Conservation (phyloP, 2,113 vertebrate genomes). For the Steatornis caripensis region DNA sequence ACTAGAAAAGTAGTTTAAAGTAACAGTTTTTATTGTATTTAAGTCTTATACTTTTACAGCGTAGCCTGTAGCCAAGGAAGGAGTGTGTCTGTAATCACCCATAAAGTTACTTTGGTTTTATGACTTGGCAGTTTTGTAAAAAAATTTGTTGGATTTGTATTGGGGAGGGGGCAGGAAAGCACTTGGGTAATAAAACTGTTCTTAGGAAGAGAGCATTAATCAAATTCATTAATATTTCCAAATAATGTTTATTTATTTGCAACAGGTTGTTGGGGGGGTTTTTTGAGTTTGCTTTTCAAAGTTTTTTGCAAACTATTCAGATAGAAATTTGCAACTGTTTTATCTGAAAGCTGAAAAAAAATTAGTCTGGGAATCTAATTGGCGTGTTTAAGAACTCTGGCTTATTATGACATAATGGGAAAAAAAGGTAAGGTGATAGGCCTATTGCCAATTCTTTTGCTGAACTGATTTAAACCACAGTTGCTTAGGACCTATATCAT, state of each 20-base stretch:
- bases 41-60: not conserved
- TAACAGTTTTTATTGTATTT: not conserved
- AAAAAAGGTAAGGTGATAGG: conserved; percentile 1
- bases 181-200: not conserved
- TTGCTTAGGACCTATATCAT: not conserved
- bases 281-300: not conserved
- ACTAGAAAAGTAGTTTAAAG: not conserved
- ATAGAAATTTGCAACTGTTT: not conserved
- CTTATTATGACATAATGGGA: not conserved
- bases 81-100: not conserved
- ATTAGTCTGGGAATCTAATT: not conserved
- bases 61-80: not conserved
- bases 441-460: not conserved
- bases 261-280: not conserved
- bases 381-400: not conserved
- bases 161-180: fast-evolving
- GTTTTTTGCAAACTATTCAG: not conserved
- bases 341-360: not conserved
- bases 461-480: conserved; percentile 28
- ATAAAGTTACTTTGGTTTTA: not conserved
- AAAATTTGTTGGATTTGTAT: not conserved
- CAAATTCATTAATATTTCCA: not conserved
- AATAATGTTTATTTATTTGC: not conserved
- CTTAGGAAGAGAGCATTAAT: not conserved
- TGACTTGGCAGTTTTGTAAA: not conserved